Conservation (phyloP, 2,113 vertebrate genomes). For the Thomomys bottae region DNA sequence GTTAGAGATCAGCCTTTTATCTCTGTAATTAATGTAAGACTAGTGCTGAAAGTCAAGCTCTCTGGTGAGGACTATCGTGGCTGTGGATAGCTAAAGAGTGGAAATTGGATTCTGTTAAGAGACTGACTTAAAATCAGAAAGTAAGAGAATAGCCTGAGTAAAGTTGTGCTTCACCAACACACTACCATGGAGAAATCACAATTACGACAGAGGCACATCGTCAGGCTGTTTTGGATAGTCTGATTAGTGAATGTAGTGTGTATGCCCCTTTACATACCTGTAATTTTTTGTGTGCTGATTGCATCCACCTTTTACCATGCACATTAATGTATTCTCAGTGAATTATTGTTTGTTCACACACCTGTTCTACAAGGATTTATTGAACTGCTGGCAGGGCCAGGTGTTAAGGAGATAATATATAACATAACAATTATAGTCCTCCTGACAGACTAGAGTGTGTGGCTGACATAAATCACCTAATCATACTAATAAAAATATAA, state of each 20-base stretch:
- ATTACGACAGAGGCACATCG: background rate
- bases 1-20: background rate
- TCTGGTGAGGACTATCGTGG: background rate
- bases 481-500: slow-evolving; percentile 26
- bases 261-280: background rate
- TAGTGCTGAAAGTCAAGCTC: background rate
- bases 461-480: background rate
- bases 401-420: background rate
- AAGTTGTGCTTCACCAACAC: background rate
- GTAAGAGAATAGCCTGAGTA: background rate
- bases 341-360: slow-evolving; percentile 16
- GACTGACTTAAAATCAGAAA: background rate
- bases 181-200: background rate
- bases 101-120: background rate
- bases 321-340: background rate
- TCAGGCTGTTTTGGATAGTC: background rate
- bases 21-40: background rate
- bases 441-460: background rate
- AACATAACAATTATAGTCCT: slow-evolving; percentile 34
- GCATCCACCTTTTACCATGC: slow-evolving; percentile 12
- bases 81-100: background rate
- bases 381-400: slow-evolving; percentile 8
- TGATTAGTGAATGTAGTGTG: background rate
- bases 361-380: slow-evolving; percentile 40
- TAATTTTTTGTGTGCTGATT: background rate